Evolutionary conservation across 1,140 invertebrate species (phyloP).

Genomic region (Zaprionus gabonicus): DNA sequence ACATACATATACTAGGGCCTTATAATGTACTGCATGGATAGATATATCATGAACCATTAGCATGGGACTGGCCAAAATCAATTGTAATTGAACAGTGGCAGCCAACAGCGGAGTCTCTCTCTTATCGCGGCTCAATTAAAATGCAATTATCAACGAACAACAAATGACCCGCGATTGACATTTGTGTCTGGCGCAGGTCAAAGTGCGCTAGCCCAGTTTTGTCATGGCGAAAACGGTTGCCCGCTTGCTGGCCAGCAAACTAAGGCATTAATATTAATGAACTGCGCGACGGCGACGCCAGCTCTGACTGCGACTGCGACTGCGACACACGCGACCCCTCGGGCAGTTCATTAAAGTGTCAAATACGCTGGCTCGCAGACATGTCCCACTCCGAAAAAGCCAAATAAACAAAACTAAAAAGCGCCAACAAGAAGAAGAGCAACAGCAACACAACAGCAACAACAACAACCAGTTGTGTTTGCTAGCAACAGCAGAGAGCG

Average conservation of each 20-base stretch:
- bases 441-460: conserved; percentile 30
- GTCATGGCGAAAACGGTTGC: conserved; percentile 44
- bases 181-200: conserved; percentile 63
- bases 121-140: conserved; percentile 64
- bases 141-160: conserved; percentile 73
- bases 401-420: conserved; percentile 17
- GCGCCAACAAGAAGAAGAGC: conserved; percentile 8
- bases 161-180: conserved; percentile 63
- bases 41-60: conserved; percentile 7
- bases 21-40: background rate
- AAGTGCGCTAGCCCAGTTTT: conserved; percentile 58
- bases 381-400: conserved; percentile 34
- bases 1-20: background rate
- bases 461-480: conserved; percentile 50
- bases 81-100: conserved; percentile 18
- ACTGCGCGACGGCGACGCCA: conserved; percentile 38
- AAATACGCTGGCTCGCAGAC: conserved; percentile 67
- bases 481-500: conserved; percentile 30
- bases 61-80: conserved; percentile 10
- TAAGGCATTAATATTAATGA: conserved; percentile 77
- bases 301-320: conserved; percentile 6
- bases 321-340: conserved; percentile 69
- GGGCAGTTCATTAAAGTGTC: conserved; percentile 80
- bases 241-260: conserved; percentile 20
- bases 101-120: background rate